A percentile compares a stretch with the other conserved stretches of the same genome.
Evolutionary conservation across 2,888 invertebrate species (phyloP).

Genomic region (Podotricha telesiphe): DNA sequence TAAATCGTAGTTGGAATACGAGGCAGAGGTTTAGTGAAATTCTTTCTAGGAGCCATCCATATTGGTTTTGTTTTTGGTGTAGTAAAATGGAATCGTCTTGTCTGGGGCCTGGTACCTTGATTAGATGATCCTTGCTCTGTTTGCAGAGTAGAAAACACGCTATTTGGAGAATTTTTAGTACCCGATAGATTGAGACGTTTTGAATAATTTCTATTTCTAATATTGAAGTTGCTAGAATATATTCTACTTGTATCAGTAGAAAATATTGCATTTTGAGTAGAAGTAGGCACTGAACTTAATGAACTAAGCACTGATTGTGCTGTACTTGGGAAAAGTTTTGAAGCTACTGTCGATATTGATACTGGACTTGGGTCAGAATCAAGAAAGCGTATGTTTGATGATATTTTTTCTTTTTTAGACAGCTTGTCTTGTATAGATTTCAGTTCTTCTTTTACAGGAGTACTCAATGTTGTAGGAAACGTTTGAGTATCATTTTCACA

Average conservation of each 20-base stretch:
- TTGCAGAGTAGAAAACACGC: slow-evolving; percentile 59
- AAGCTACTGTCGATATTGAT: slow-evolving; percentile 54
- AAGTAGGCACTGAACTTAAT: slow-evolving; percentile 47
- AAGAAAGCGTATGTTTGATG: slow-evolving; percentile 48
- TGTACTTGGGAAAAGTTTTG: slow-evolving; percentile 47
- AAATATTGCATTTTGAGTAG: slow-evolving; percentile 62
- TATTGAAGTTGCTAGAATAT: slow-evolving; percentile 57
- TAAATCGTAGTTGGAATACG: slow-evolving; percentile 69
- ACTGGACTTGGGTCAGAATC: slow-evolving; percentile 50
- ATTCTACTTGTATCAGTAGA: slow-evolving; percentile 60
- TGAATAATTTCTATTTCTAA: slow-evolving; percentile 70
- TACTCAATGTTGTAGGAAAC: slow-evolving; percentile 60
- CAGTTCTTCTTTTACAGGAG: slow-evolving; percentile 61
- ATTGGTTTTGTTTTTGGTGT: slow-evolving; percentile 71
- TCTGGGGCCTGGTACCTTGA: slow-evolving; percentile 54
- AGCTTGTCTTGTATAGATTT: slow-evolving; percentile 57
- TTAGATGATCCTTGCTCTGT: slow-evolving; percentile 55
- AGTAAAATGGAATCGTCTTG: slow-evolving; percentile 69
- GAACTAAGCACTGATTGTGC: slow-evolving; percentile 44
- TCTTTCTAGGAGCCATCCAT: slow-evolving; percentile 74
- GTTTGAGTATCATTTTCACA: slow-evolving; percentile 70
- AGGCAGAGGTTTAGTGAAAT: slow-evolving; percentile 53
- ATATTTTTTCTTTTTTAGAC: slow-evolving; percentile 49
- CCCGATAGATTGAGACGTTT: slow-evolving; percentile 69
- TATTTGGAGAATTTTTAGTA: slow-evolving; percentile 70